Base-by-base conservation (phyloP, 2,888 invertebrate genomes). In the Chloromyia formosa region DNA sequence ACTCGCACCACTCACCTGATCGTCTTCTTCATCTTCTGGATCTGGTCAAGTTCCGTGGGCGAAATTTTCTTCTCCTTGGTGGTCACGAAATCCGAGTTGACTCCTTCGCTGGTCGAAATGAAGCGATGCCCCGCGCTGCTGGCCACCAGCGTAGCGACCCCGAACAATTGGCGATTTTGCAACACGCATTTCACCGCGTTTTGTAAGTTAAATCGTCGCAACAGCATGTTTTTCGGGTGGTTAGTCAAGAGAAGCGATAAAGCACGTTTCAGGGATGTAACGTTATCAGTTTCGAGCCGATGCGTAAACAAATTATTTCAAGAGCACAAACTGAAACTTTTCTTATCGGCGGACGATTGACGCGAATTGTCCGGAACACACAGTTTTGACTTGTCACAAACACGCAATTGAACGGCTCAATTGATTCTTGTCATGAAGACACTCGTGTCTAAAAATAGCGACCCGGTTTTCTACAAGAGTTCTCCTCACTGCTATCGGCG, bases 71-170 rank as follows among this genome's bases (percentile, higher is more conserved):
- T 12, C 42, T 82, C 81, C 14, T 79, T 78, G 77, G 83, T 83
- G 14, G 80, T 78, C 73, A 81, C 78, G 56, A 80, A 79, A 71
- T 82, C 81, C 1, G 81, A 79, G 74, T 81, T 80, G 0, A 82
- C 83, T 77, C 81, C 80, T 68, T 83, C 83, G 74, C 82, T 82
- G 16, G 82, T 83, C 12, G 83, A 81, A 49, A 84, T 84, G 14
- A 20, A 7, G 35, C 71, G 71, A 4, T 35, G 27, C 27, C 3
- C 3, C 27, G 7, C 27, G 7, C 7, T 35, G 4, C 7, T 14
- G 2, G 60, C 60, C 10, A n/a, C 14, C 9, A 35, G 54, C 9
- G 49, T 53, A 14, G 74, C 53, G 12, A 49, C 22, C 27, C 54
- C 23, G 9, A 35, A 49, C 1, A 68, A 60, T 16, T 74, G 75